Evolutionary conservation across 1,140 invertebrate genomes (phyloP).

Genomic region (Pseudomyrmex cubaensis): DNA sequence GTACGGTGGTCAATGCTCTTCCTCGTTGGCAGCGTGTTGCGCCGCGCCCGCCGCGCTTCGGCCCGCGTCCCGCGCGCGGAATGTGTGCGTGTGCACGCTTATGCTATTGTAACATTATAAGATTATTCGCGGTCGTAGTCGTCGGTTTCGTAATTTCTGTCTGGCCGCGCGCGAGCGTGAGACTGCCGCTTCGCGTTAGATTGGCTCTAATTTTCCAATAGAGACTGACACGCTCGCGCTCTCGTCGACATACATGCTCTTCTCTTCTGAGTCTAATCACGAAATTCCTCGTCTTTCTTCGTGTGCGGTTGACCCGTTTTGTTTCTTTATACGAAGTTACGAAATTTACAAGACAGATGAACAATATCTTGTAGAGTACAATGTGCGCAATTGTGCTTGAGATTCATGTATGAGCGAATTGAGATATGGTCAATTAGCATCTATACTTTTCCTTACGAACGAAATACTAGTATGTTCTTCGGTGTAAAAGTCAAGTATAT

Average conservation of each 20-base stretch:
- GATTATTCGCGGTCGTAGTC: conserved; percentile 55
- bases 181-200: conserved; percentile 68
- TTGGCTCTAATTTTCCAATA: conserved; percentile 76
- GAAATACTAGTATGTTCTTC: too few species aligned
- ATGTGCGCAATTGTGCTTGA: not conserved
- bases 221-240: conserved; percentile 38
- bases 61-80: not conserved
- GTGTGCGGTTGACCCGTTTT: not conserved
- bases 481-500: too few species aligned
- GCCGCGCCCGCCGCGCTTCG: not conserved
- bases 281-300: conserved; percentile 8
- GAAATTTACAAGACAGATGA: not conserved
- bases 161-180: conserved; percentile 70
- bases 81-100: conserved; percentile 24
- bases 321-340: not conserved
- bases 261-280: conserved; percentile 5
- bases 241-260: not conserved
- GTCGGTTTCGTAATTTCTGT: conserved; percentile 73
- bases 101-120: conserved; percentile 64
- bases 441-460: not conserved
- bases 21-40: conserved; percentile 47
- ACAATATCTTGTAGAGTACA: not conserved
- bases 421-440: not conserved
- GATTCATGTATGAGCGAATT: not conserved
- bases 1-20: conserved; percentile 70